Evolutionary conservation across 2,797 vertebrate species (phyloP), one percentile per base, ranked within the genome.

Genomic region (Semaprochilodus insignis): DNA sequence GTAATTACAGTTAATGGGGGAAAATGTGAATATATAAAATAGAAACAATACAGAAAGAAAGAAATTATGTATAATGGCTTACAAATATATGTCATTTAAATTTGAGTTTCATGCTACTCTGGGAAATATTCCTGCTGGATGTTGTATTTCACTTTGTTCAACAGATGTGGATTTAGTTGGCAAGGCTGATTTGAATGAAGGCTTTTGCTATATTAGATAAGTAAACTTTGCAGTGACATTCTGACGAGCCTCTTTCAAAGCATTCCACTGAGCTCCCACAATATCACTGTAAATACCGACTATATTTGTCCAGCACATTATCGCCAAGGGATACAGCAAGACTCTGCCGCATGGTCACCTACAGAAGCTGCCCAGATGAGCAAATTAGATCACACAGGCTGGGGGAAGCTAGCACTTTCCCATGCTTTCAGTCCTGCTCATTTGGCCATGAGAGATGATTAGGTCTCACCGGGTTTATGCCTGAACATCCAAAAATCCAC

Each of bases 231-330:
- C 60, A 27, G 25, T 71, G 73, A 59, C 48, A 69, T 34, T 48
- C 76, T 77, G 78, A 77, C 48, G 34, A 27, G 54, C 60, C 34
- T 74, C 77, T 87, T 85, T 78, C 31, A 77, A 77, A 82, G 74
- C n/a, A 80, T 40, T 23, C 73, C 74, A n/a, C 57, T 73, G 80
- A 78, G 76, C 55, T 83, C 34, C 66, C 65, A 74, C 75, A 77
- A 78, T 83, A 83, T 85, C 63, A 84, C 76, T 78, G 74, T 84
- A 87, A 86, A 88, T 82, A 83, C 74, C 66, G 80, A 82, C 83
- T 83, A 76, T 85, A 78, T 82, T 84, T 90, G 83, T 79, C 54
- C 60, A 72, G 78, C 84, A 72, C 81, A 80, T 84, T 85, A 86
- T 87, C 71, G 21, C 78, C 82, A 79, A 78, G 85, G 86, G 88